phyloP scores from a whole-genome alignment of 30 jellyfish, hydroid and myxozoan genomes.

The Hydractinia symbiolongicarpus region DNA sequence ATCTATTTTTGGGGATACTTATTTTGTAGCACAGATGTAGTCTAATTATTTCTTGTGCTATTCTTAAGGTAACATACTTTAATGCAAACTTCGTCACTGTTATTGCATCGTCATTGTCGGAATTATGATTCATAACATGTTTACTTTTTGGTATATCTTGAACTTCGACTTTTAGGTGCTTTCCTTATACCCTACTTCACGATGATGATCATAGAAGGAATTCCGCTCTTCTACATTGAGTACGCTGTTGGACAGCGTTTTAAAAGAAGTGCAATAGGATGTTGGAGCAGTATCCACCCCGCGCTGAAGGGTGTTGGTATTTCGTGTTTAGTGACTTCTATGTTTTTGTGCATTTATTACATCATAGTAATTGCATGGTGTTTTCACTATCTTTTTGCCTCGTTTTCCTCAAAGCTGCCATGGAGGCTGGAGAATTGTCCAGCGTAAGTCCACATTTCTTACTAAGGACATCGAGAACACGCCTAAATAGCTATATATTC shows the following conservation, averaged over 20 bases:
- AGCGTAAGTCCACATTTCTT: constrained; percentile 12
- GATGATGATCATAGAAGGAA: constrained; percentile 91
- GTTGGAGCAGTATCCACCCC: constrained; percentile 78
- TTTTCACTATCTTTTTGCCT: constrained; percentile 51
- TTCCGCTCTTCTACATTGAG: constrained; percentile 83
- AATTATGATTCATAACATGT: too few relatives aligned
- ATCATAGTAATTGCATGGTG: constrained; percentile 87
- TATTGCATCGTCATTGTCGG: too few relatives aligned
- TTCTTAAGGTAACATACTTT: too few relatives aligned
- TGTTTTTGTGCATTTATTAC: constrained; percentile 74
- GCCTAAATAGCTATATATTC: too few relatives aligned
- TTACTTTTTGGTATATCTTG: neutral
- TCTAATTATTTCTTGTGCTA: too few relatives aligned
- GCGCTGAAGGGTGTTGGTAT: constrained; percentile 80
- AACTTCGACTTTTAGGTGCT: constrained; percentile 47
- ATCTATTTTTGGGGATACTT: too few relatives aligned
- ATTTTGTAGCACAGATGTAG: too few relatives aligned
- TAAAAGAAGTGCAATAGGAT: constrained; percentile 65
- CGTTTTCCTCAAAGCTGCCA: constrained; percentile 65
- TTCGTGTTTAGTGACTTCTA: constrained; percentile 69
- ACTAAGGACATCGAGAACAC: too few relatives aligned
- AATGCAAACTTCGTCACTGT: too few relatives aligned
- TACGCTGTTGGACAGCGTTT: constrained; percentile 86
- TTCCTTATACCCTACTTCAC: constrained; percentile 78
- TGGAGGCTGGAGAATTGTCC: constrained; percentile 64